Base-by-base conservation (phyloP, 2,797 vertebrate species). In the Tokudaia muenninki region DNA sequence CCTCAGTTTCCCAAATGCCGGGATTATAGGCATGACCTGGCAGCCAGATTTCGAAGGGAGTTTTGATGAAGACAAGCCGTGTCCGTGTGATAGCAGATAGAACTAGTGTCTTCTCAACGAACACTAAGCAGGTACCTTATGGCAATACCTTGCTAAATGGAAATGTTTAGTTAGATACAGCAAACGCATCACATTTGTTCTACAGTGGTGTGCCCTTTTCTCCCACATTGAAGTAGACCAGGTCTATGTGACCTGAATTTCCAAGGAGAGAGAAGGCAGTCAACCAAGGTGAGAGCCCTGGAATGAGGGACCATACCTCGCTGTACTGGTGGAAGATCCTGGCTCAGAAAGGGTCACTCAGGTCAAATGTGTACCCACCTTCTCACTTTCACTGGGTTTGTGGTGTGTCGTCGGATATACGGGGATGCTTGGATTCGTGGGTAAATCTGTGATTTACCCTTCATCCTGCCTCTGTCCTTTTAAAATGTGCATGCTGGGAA, bases 271-370 rank as follows among this genome's bases (percentile, higher is more conserved):
- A n/a, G n/a, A n/a, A 65, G 41, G 47, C 4, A 22, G 13, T 12
- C 16, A 0, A 9, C 6, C 2, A 22, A 61, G 19, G 2, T 14
- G 52, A 47, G 21, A 17, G 61, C 22, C n/a, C 9, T 59, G 31
- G 1, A 41, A 31, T 21, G 19, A 47, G 10, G 4, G 31, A 21
- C 31, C 4, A 0, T 0, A 3, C 29, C 57, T 83, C 57, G 21
- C 16, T 41, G n/a, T 47, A 16, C 17, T 34, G 50, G 14, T 0
- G 44, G 12, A 50, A 86, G 22, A 65, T 0, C 3, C 26, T 14
- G 8, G 14, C 6, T 14, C 83, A 13, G n/a, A 41, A 16, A 55
- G 70, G 13, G 17, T 9, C 65, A 11, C 1, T 0, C 0, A 0
- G 17, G 57, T 61, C n/a, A 50, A 63, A 0, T 7, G 3, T 12